These are phyloP conservation scores for Notarius lentiginosus DNA, from an alignment of 2,113 vertebrate genomes.

Conservation along the genomic window DNA sequence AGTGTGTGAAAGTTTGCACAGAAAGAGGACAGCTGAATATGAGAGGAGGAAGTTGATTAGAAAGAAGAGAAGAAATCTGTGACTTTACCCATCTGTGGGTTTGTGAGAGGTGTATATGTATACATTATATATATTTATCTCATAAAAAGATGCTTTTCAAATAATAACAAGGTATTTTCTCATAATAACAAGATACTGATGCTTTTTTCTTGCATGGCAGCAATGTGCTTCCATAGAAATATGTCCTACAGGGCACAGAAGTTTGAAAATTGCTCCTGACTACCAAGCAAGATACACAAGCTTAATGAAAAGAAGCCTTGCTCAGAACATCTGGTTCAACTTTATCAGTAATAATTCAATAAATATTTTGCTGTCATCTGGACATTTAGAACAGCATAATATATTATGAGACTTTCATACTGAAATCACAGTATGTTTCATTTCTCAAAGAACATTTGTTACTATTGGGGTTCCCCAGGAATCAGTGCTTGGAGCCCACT, in stretches of 20 bases:
- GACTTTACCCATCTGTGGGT: too few relatives aligned
- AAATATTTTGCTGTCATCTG: neutral
- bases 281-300: neutral
- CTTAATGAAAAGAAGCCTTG: neutral
- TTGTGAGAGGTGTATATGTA: too few relatives aligned
- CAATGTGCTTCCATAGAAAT: neutral
- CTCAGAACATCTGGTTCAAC: neutral
- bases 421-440: neutral
- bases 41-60: too few relatives aligned
- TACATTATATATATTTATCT: neutral
- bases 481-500: neutral
- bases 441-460: neutral
- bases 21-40: too few relatives aligned
- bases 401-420: neutral
- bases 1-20: too few relatives aligned
- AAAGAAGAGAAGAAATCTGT: too few relatives aligned
- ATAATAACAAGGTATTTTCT: neutral
- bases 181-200: neutral
- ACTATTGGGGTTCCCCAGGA: neutral
- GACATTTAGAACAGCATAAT: neutral
- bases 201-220: neutral
- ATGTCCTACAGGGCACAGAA: neutral
- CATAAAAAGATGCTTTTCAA: neutral
- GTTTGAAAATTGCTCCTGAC: neutral
- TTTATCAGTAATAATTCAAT: neutral